Conservation (phyloP, 2,113 vertebrate genomes). For the Fregetta grallaria region DNA sequence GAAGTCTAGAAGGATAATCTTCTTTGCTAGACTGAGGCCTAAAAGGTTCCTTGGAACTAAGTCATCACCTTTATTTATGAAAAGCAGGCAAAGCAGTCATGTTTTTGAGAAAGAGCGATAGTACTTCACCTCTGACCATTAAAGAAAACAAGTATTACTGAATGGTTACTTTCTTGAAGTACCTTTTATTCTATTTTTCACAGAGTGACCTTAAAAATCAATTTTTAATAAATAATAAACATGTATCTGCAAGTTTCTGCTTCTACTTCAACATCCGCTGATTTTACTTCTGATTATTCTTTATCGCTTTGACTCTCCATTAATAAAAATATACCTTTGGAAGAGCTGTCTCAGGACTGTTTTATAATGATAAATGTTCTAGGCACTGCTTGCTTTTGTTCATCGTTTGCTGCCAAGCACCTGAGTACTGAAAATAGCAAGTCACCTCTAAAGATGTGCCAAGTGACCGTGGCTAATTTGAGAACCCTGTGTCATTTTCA, state of each 20-base stretch:
- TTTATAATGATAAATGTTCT: constrained; percentile 39
- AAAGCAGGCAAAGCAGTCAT: background rate
- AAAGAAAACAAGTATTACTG: background rate
- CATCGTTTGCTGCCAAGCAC: background rate
- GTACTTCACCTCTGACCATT: background rate
- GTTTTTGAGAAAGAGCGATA: background rate
- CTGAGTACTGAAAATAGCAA: constrained; percentile 16
- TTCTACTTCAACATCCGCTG: background rate
- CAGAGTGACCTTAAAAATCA: background rate
- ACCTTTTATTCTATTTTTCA: background rate
- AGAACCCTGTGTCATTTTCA: background rate
- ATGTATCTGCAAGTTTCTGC: background rate
- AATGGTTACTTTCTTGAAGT: background rate
- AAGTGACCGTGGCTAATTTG: background rate
- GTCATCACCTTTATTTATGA: background rate
- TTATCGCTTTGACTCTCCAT: background rate
- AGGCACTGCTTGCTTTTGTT: background rate
- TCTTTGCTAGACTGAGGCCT: background rate
- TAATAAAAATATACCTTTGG: background rate
- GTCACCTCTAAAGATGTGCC: constrained; percentile 8
- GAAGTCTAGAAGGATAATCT: background rate
- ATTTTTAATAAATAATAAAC: background rate
- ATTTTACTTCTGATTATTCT: background rate
- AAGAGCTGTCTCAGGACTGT: background rate
- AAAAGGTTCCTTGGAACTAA: background rate